Conservation (phyloP, 2,888 invertebrate genomes). For the Hydroisotoma schaefferi region DNA sequence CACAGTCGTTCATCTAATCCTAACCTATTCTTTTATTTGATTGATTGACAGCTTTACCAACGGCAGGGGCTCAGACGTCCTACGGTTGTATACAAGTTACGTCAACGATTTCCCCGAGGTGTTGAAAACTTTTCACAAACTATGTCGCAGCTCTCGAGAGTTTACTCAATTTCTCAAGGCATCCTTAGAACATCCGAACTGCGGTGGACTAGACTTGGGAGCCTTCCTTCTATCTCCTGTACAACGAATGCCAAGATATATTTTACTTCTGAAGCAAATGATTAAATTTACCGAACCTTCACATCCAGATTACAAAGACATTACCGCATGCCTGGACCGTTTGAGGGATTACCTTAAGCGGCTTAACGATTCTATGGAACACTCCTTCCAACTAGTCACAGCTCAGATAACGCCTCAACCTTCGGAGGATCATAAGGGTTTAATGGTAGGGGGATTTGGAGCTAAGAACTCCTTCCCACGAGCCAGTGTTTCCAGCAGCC, state of each 20-base stretch:
- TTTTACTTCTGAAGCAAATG: constrained; percentile 54
- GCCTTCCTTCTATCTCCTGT: constrained; percentile 54
- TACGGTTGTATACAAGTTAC: constrained; percentile 53
- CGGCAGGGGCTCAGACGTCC: constrained; percentile 50
- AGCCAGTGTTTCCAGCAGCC: constrained; percentile 36
- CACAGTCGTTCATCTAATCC: not conserved
- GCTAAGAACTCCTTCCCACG: constrained; percentile 13
- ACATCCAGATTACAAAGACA: constrained; percentile 53
- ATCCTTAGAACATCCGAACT: constrained; percentile 50
- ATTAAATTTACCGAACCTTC: constrained; percentile 51
- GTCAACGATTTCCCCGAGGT: constrained; percentile 54
- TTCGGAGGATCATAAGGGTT: constrained; percentile 18
- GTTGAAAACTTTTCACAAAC: constrained; percentile 53
- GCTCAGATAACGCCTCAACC: constrained; percentile 47
- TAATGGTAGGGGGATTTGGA: constrained; percentile 7
- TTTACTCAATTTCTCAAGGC: constrained; percentile 54
- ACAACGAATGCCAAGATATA: constrained; percentile 54
- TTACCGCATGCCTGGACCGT: constrained; percentile 51
- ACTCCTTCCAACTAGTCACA: constrained; percentile 52
- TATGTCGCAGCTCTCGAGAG: constrained; percentile 51
- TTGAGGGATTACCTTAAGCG: constrained; percentile 53
- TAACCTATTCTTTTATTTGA: not conserved
- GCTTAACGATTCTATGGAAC: constrained; percentile 54
- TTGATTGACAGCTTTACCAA: constrained; percentile 45
- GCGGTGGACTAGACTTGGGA: constrained; percentile 52